A percentile compares a stretch with the other conserved stretches of the same genome.
Conservation (phyloP, 2,113 vertebrate genomes). For the Epinephelus moara region DNA sequence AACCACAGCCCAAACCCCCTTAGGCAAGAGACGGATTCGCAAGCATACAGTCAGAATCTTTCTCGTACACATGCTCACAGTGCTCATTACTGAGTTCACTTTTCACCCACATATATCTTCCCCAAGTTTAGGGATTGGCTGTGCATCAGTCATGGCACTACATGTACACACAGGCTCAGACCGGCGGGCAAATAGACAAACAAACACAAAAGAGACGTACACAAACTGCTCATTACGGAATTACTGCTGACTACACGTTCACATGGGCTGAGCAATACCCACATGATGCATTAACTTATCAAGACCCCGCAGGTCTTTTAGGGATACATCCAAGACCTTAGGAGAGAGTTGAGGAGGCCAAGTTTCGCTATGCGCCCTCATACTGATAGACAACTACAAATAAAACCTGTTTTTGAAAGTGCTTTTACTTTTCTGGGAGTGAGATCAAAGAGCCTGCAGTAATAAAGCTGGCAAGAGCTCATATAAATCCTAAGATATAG, state of each 20-base stretch:
- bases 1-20: slow-evolving; percentile 73
- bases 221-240: slow-evolving; percentile 43
- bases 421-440: slow-evolving; percentile 47
- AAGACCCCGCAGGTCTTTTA: slow-evolving; percentile 16
- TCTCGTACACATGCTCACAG: slow-evolving; percentile 44
- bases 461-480: slow-evolving; percentile 56
- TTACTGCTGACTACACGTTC: slow-evolving; percentile 38
- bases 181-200: slow-evolving; percentile 43
- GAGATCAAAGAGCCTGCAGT: slow-evolving; percentile 53
- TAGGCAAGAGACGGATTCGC: slow-evolving; percentile 55
- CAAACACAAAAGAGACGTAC: slow-evolving; percentile 47
- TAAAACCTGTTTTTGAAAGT: slow-evolving; percentile 46
- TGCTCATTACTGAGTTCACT: slow-evolving; percentile 67
- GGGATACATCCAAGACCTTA: slow-evolving; percentile 22
- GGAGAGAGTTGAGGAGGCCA: slow-evolving; percentile 23
- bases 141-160: slow-evolving; percentile 53
- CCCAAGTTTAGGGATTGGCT: slow-evolving; percentile 57
- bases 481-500: slow-evolving; percentile 56
- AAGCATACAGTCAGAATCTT: slow-evolving; percentile 56
- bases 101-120: slow-evolving; percentile 65
- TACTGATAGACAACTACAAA: slow-evolving; percentile 34
- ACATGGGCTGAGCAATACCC: slow-evolving; percentile 25
- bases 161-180: slow-evolving; percentile 64
- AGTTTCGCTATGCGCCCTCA: background rate
- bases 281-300: slow-evolving; percentile 33